Percentiles rank a stretch among this genome's conserved stretches.
Conservation (phyloP, 2,888 invertebrate species). For the Chrysomela aeneicollis region DNA sequence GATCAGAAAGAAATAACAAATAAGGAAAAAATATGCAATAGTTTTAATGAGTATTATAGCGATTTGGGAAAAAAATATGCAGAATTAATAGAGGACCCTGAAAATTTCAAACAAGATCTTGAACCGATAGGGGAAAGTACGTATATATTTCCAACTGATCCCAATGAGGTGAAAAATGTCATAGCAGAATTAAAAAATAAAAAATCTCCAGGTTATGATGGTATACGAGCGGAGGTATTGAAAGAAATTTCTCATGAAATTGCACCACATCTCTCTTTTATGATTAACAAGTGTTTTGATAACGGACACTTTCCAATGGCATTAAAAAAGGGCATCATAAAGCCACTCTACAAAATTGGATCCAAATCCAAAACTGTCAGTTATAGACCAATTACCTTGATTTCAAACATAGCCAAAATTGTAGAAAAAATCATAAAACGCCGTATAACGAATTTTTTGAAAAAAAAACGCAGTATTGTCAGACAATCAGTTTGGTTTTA, state of each 20-base stretch:
- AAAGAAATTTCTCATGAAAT: too few species aligned
- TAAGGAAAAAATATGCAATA: neutral
- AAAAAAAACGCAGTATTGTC: neutral
- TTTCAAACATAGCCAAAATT: slow-evolving; percentile 4
- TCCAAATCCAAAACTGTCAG: slow-evolving; percentile 7
- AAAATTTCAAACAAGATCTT: neutral
- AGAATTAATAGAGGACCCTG: neutral
- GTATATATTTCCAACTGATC: neutral
- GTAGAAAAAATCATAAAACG: neutral
- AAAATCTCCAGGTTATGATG: neutral
- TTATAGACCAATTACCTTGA: neutral
- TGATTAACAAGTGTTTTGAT: neutral
- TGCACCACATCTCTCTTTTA: too few species aligned
- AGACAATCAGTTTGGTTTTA: neutral
- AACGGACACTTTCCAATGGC: slow-evolving; percentile 1
- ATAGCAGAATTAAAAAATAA: neutral
- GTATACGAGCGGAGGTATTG: neutral
- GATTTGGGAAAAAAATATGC: too few species aligned
- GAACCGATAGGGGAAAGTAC: too few species aligned
- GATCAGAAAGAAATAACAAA: neutral
- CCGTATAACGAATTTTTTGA: neutral
- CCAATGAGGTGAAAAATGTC: neutral
- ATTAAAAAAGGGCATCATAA: too few species aligned
- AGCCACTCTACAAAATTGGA: neutral
- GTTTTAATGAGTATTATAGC: neutral